phyloP scores from a whole-genome alignment of 2,888 invertebrate species.

The Meganola albula region DNA sequence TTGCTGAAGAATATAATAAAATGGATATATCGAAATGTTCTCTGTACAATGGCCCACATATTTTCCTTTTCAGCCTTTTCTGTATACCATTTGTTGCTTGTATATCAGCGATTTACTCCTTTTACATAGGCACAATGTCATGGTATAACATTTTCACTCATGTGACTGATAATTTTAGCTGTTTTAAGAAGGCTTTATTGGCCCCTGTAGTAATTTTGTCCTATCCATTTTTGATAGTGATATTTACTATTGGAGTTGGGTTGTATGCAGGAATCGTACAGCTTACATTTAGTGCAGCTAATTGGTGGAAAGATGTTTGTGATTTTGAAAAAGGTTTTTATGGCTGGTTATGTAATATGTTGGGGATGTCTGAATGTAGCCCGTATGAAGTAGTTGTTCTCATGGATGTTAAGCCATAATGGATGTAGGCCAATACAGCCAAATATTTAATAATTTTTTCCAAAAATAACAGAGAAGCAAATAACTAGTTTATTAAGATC shows the following conservation, averaged over 20 bases:
- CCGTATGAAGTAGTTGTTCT: slow-evolving; percentile 85
- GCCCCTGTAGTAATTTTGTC: slow-evolving; percentile 82
- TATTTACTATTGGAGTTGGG: slow-evolving; percentile 81
- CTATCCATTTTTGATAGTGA: slow-evolving; percentile 83
- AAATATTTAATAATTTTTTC: not conserved
- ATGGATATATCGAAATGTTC: slow-evolving; percentile 77
- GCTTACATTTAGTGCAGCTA: slow-evolving; percentile 81
- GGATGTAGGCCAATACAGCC: slow-evolving; percentile 11
- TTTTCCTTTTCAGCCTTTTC: slow-evolving; percentile 80
- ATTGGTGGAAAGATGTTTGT: slow-evolving; percentile 83
- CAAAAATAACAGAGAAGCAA: no score
- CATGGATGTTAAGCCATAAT: slow-evolving; percentile 72
- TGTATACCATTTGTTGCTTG: slow-evolving; percentile 82
- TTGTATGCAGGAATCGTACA: slow-evolving; percentile 82
- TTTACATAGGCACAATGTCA: slow-evolving; percentile 85
- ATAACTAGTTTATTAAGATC: no score
- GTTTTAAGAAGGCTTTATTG: slow-evolving; percentile 79
- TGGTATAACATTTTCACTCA: slow-evolving; percentile 87
- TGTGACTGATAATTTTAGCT: slow-evolving; percentile 81
- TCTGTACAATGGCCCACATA: slow-evolving; percentile 79
- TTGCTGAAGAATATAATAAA: slow-evolving; percentile 77
- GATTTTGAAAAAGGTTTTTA: slow-evolving; percentile 89
- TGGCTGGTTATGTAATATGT: slow-evolving; percentile 83
- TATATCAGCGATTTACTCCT: slow-evolving; percentile 81
- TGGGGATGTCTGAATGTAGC: slow-evolving; percentile 83